A percentile compares a stretch with the other conserved stretches of the same genome.
Evolutionary conservation across 2,888 invertebrate species (phyloP).

Genomic region (Drosophila falleni): DNA sequence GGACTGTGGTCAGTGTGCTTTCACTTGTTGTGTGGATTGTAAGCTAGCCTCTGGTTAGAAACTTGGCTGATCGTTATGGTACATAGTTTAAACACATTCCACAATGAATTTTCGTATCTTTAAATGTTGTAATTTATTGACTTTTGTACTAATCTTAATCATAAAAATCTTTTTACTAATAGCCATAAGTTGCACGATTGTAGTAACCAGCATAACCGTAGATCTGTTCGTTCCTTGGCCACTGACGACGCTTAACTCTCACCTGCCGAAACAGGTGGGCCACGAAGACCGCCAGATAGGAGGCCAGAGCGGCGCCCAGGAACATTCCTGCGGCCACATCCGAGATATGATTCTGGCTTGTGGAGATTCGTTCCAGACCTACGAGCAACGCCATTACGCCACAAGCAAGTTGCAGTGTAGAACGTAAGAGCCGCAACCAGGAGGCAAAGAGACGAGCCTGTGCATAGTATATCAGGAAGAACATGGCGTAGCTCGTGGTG

Average conservation of each 20-base stretch:
- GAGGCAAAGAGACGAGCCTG: slow-evolving; percentile 72
- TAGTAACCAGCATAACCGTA: slow-evolving; percentile 75
- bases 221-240: slow-evolving; percentile 73
- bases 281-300: slow-evolving; percentile 64
- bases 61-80: slow-evolving; percentile 21
- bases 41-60: slow-evolving; percentile 52
- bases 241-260: slow-evolving; percentile 69
- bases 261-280: slow-evolving; percentile 65
- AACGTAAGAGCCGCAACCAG: slow-evolving; percentile 66
- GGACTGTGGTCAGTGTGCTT: slow-evolving; percentile 52
- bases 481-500: slow-evolving; percentile 75
- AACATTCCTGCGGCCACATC: slow-evolving; percentile 69
- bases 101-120: not conserved
- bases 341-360: slow-evolving; percentile 71
- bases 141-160: not conserved
- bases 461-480: slow-evolving; percentile 70
- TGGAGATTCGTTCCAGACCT: slow-evolving; percentile 67
- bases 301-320: slow-evolving; percentile 62
- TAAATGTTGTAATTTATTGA: slow-evolving; percentile 5
- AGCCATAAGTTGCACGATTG: slow-evolving; percentile 67
- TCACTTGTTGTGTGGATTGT: slow-evolving; percentile 59
- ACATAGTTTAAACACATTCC: not conserved
- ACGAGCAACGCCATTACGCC: slow-evolving; percentile 58
- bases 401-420: slow-evolving; percentile 63
- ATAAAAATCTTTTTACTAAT: slow-evolving; percentile 16